These are phyloP conservation scores for Tipula helvola DNA, from an alignment of 2,888 invertebrate species.

Conservation along the genomic window DNA sequence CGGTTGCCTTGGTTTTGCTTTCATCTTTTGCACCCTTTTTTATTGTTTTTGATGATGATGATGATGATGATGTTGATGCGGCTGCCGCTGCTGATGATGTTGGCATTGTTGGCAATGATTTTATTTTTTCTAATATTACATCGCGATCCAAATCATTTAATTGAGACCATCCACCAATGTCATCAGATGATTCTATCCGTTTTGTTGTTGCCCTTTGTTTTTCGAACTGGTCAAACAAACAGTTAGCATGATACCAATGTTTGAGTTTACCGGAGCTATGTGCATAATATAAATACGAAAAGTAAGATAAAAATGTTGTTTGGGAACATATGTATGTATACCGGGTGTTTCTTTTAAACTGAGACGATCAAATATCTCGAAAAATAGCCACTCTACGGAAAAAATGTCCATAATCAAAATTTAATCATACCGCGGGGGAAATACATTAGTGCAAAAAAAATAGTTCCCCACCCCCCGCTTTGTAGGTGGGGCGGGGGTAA, in stretches of 20 bases:
- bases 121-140: slow-evolving; percentile 35
- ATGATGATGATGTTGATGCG: neutral
- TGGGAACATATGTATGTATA: neutral
- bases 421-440: no score
- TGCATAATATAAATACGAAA: neutral
- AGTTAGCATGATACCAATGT: slow-evolving; percentile 68
- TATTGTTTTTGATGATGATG: neutral
- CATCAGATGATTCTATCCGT: slow-evolving; percentile 64
- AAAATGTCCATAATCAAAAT: no score
- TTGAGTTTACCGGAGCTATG: slow-evolving; percentile 54
- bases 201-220: slow-evolving; percentile 72
- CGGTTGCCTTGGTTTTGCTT: neutral
- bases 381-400: no score
- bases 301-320: slow-evolving; percentile 26
- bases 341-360: no score
- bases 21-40: neutral
- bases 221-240: slow-evolving; percentile 65
- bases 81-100: neutral
- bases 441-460: no score
- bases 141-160: slow-evolving; percentile 55
- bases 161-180: slow-evolving; percentile 63
- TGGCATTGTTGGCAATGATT: neutral
- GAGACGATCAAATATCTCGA: no score
- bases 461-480: no score
- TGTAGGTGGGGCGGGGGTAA: no score